Evolutionary conservation across 2,113 vertebrate species (phyloP).

Genomic region (Columba janthina): DNA sequence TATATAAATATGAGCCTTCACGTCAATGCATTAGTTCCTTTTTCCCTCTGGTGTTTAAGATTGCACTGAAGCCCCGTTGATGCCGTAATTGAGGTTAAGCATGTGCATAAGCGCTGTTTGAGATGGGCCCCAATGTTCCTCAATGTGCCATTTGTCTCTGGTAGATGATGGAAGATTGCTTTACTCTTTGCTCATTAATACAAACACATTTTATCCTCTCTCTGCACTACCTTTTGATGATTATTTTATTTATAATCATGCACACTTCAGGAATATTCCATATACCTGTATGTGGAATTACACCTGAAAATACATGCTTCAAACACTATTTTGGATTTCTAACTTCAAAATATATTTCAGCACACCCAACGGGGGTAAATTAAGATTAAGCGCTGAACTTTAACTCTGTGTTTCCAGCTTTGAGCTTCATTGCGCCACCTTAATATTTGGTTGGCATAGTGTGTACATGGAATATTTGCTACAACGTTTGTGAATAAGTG

Average conservation of each 20-base stretch:
- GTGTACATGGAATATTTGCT: not conserved
- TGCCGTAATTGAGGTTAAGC: constrained; percentile 41
- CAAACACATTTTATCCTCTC: constrained; percentile 2
- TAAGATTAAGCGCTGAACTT: not conserved
- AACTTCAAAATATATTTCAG: not conserved
- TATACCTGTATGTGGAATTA: not conserved
- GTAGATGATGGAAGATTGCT: constrained; percentile 8
- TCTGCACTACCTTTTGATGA: not conserved
- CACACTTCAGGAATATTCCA: not conserved
- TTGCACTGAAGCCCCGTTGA: not conserved
- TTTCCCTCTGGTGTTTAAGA: not conserved
- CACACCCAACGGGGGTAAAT: not conserved
- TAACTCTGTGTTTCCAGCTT: not conserved
- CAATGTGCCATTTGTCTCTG: not conserved
- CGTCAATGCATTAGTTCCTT: not conserved
- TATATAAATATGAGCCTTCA: constrained; percentile 13
- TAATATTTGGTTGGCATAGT: not conserved
- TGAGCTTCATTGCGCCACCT: not conserved
- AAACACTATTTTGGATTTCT: not conserved
- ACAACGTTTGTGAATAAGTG: not conserved
- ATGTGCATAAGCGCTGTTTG: constrained; percentile 17
- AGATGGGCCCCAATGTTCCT: constrained; percentile 24
- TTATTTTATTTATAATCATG: not conserved
- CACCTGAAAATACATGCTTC: not conserved
- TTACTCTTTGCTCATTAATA: constrained; percentile 36